A percentile compares a stretch with the other conserved stretches of the same genome.
Conservation (phyloP, 2,888 invertebrate species). For the Leptinotarsa peninsularis region DNA sequence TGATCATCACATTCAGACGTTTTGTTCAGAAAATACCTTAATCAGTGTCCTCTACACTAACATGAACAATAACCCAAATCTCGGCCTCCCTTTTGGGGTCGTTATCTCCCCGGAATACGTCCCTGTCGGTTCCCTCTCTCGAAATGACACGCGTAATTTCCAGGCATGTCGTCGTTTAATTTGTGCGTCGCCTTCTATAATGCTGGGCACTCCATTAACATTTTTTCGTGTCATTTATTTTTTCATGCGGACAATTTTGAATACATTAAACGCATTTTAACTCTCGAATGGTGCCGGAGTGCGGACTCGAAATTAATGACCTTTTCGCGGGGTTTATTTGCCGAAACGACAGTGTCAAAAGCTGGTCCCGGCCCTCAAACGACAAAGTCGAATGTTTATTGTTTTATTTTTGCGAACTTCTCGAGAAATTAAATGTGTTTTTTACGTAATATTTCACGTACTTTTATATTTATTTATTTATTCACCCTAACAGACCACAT, state of each 20-base stretch:
- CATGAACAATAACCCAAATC: background rate
- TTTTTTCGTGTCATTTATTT: constrained; percentile 62
- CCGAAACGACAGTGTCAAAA: constrained; percentile 13
- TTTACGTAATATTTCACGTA: background rate
- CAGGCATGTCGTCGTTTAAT: constrained; percentile 44
- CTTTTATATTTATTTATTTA: no score
- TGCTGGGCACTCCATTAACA: constrained; percentile 60
- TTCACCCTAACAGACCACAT: no score
- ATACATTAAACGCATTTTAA: constrained; percentile 44
- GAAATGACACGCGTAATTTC: constrained; percentile 55
- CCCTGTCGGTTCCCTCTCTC: constrained; percentile 18
- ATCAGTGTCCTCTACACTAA: no score
- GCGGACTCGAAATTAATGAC: constrained; percentile 24
- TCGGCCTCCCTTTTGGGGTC: background rate
- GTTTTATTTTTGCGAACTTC: background rate
- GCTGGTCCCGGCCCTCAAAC: background rate
- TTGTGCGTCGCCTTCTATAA: constrained; percentile 54
- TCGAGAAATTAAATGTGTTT: background rate
- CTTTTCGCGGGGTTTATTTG: constrained; percentile 24
- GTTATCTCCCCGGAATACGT: constrained; percentile 11
- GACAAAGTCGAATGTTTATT: background rate
- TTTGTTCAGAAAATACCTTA: no score
- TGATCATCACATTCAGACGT: no score
- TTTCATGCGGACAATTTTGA: constrained; percentile 50
- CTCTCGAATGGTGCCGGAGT: constrained; percentile 25